Base-by-base conservation (phyloP, 2,113 vertebrate species). In the Coreoperca whiteheadi region DNA sequence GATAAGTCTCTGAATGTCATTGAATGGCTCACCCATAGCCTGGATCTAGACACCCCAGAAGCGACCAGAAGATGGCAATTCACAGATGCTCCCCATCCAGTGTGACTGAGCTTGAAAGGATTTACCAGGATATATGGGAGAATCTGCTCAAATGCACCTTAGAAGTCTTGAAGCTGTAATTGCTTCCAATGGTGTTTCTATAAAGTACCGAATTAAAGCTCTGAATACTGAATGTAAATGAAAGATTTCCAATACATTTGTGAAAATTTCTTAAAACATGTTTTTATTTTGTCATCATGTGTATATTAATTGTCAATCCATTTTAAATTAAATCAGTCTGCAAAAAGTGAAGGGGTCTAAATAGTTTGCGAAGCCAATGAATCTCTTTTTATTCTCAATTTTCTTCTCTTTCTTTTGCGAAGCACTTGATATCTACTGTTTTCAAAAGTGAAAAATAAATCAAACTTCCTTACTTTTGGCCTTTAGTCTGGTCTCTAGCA, bases 81-180 rank as follows among this genome's bases (percentile, higher is more conserved):
- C 63, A 43, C 41, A 72, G 18, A 37, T 3, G 2, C 41, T 61
- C 28, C 28, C 4, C 25, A 10, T 37, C n/a, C 51, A n/a, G 21
- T 43, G n/a, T 63, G 68, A 80, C 54, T 41, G 41, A 65, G 41
- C 21, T 32, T 48, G n/a, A 79, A 28, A 59, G 69, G 50, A 28
- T 68, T 46, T 77, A 10, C 64, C 54, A 28, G 65, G 37, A 60
- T 53, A 60, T 53, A 56, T 1, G 16, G 37, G 21, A 37, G 34
- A 56, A 74, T 60, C 11, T 46, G 48, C 15, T 4, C 56, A 25
- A 63, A 39, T 14, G 66, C 28, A 46, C 28, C 15, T 32, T 7
- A n/a, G 30, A 64, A 68, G 23, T 37, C 41, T 59, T 37, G 21
- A n/a, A 10, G 4, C 20, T 9, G 23, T 25, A 43, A 12, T 16